Base-by-base conservation (phyloP, 2,113 vertebrate genomes). In the Catagonus wagneri region DNA sequence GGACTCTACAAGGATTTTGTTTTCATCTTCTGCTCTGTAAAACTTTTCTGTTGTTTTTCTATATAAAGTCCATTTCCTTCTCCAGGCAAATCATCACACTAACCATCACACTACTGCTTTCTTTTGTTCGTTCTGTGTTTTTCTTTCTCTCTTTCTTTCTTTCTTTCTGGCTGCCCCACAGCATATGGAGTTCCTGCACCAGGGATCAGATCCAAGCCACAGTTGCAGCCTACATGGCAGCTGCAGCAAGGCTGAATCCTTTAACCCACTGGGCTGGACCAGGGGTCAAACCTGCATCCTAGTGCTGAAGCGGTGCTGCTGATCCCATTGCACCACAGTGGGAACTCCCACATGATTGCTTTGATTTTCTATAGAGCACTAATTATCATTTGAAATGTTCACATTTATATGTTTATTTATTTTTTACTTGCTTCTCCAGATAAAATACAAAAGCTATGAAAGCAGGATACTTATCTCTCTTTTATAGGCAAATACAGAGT, bases 331-430 rank as follows among this genome's bases (percentile, higher is more conserved):
- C 44, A 44, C 44, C 44, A 44, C 44, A 44, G 44, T 44, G 44
- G 44, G 44, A 44, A 44, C 44, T 44, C 44, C 44, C 44, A 44
- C 44, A 44, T 8, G 44, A 44, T 44, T 78, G 75, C 25, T 50
- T 79, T 56, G 78, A 25, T 80, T 93, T 85, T 58, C 34, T 89
- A 25, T 13, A 91, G 23, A 72, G 23, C 7, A 54, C 14, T 90
- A 44, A 79, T 56, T 93, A 75, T 36, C 39, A 69, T n/a, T 56
- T 75, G n/a, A 83, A 95, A 56, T 90, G 63, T 39, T 71, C 39
- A 68, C 32, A 36, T 20, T 50, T 20, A 54, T 29, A n/a, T 44
- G 12, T 74, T 39, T 54, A 11, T 60, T 93, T 85, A 12, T 32
- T 86, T 60, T 65, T 74, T 89, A 13, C 74, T 75, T 63, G n/a